phyloP scores from a whole-genome alignment of 2,888 invertebrate genomes.

The Philaethria dido region DNA sequence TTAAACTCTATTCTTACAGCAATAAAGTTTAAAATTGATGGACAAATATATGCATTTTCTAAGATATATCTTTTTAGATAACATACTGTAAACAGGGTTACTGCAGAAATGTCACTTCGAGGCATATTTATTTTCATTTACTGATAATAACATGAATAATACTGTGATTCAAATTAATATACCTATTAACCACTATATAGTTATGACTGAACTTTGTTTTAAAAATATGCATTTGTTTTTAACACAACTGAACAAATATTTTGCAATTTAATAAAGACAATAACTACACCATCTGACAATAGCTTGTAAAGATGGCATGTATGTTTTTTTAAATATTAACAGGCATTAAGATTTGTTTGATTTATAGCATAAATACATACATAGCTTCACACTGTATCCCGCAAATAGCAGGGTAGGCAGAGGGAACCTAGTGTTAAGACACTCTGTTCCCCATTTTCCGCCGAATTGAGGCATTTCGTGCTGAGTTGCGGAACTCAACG shows the following conservation, averaged over 20 bases:
- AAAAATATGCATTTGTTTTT: neutral
- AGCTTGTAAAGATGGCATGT: no score
- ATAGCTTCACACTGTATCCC: no score
- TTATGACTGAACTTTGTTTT: neutral
- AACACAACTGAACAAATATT: neutral
- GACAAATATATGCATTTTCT: neutral
- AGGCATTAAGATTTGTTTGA: no score
- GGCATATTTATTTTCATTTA: conserved; percentile 32
- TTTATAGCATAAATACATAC: no score
- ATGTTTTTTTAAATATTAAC: no score
- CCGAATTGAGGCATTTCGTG: no score
- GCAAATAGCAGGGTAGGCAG: no score
- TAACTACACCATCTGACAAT: no score
- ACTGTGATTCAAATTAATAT: conserved; percentile 15
- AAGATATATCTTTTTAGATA: conserved; percentile 6
- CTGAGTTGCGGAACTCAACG: no score
- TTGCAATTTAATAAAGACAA: no score
- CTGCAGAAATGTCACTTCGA: conserved; percentile 27
- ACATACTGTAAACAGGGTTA: conserved; percentile 24
- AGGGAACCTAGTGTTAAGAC: no score
- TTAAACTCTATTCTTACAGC: neutral
- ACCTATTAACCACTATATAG: neutral
- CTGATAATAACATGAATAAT: conserved; percentile 29
- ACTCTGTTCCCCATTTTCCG: no score
- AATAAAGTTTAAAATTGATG: neutral